Conservation (phyloP, 2,113 vertebrate genomes). For the Suncus etruscus region DNA sequence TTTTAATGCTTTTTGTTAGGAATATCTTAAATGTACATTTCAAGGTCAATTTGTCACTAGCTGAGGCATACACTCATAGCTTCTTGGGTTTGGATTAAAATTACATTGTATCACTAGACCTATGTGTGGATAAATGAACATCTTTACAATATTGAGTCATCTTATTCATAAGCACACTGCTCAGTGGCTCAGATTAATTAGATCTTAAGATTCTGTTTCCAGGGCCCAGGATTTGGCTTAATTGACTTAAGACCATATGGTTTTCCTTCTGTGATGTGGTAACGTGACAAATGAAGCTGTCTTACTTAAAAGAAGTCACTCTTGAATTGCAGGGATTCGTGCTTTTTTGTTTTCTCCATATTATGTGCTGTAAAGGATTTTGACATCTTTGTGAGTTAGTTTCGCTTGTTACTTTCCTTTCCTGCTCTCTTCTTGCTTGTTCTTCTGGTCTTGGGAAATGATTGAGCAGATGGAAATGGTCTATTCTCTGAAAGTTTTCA, state of each 20-base stretch:
- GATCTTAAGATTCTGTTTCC: not conserved
- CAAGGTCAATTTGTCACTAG: not conserved
- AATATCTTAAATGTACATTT: not conserved
- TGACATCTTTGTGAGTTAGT: not conserved
- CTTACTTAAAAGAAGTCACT: conserved; percentile 10
- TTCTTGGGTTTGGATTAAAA: not conserved
- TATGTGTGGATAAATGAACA: not conserved
- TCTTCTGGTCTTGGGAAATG: not conserved
- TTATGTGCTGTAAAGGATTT: not conserved
- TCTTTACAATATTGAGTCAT: not conserved
- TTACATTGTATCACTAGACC: not conserved
- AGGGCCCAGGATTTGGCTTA: no score
- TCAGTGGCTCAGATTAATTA: not conserved
- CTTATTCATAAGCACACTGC: not conserved
- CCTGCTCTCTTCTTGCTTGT: not conserved
- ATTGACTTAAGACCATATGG: not conserved
- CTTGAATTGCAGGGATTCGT: conserved; percentile 8
- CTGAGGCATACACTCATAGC: not conserved
- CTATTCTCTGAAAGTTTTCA: conserved; percentile 9
- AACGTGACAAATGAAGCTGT: not conserved
- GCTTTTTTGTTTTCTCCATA: not conserved
- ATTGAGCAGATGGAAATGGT: not conserved
- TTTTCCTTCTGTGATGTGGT: not conserved
- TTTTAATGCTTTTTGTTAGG: not conserved
- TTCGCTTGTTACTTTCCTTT: not conserved